Base-by-base conservation (phyloP, 2,888 invertebrate species). In the Ditula angustiorana region DNA sequence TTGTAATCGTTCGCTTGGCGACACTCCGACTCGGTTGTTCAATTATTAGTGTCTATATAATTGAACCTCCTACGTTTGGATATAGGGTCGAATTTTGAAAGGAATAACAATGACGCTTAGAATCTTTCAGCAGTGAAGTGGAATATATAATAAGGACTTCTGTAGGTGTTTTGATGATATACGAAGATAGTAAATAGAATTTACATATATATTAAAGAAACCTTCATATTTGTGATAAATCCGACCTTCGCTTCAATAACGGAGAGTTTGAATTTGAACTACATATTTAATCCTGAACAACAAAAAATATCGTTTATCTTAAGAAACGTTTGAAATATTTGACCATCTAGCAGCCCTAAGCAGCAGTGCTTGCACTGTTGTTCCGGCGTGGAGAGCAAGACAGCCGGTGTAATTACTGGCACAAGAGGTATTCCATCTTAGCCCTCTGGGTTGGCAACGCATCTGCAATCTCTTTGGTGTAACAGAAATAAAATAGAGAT, bases 151-250 rank as follows among this genome's bases (percentile, higher is more conserved):
- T 37, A 37, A 37, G 37, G 5, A 16, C n/a, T n/a, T n/a, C n/a
- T 37, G 37, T 37, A 19, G 41, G 41, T 41, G 41, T 41, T 3
- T n/a, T 35, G 19, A 41, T 7, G 16, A 19, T 19, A 41, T 10
- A 10, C 30, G 7, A 5, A 33, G 4, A 35, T n/a, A 41, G 41
- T 2, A 33, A 3, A 35, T n/a, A 41, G 41, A 16, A 41, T 41
- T 41, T 41, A 41, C 41, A 41, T 41, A 10, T 41, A 41, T 41
- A 41, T 41, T 41, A 41, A 19, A 41, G 41, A 19, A 41, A 41
- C 16, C 41, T 41, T 19, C 10, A 3, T 13, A 5, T 41, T 41
- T 8, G 3, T 41, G 19, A 19, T 19, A 41, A 41, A 19, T 19
- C 19, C 2, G 5, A 30, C 8, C n/a, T n/a, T n/a, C n/a, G n/a